These are phyloP conservation scores for Trachelus tabidus DNA, from an alignment of 2,888 invertebrate genomes.

Conservation along the genomic window DNA sequence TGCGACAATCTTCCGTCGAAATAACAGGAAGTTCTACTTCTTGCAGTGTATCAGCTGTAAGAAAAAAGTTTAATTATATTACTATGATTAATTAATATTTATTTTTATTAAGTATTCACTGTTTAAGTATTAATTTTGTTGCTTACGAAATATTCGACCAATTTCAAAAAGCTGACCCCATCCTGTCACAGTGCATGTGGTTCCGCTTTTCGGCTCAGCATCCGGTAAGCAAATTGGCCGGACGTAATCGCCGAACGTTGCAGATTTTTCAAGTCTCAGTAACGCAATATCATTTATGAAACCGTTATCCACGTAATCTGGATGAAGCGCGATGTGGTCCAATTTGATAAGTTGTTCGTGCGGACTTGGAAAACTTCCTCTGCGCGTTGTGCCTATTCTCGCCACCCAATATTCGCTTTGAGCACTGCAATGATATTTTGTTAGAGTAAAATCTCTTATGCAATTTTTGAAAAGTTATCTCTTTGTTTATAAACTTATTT, in stretches of 20 bases:
- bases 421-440: slow-evolving; percentile 67
- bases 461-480: background rate
- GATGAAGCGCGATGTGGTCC: slow-evolving; percentile 76
- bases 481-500: background rate
- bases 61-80: slow-evolving; percentile 8
- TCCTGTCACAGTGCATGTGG: slow-evolving; percentile 81
- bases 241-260: slow-evolving; percentile 73
- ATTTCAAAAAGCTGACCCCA: slow-evolving; percentile 86
- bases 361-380: slow-evolving; percentile 80
- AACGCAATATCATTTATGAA: slow-evolving; percentile 84
- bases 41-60: slow-evolving; percentile 82
- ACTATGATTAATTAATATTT: background rate
- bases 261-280: slow-evolving; percentile 72
- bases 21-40: slow-evolving; percentile 85
- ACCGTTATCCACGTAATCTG: slow-evolving; percentile 79
- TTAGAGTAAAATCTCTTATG: background rate
- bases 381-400: slow-evolving; percentile 78
- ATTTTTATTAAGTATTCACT: slow-evolving; percentile 8
- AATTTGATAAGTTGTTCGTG: slow-evolving; percentile 79
- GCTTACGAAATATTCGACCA: slow-evolving; percentile 83
- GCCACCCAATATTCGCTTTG: slow-evolving; percentile 84
- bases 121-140: slow-evolving; percentile 5
- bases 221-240: slow-evolving; percentile 76
- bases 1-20: slow-evolving; percentile 80
- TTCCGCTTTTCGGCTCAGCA: slow-evolving; percentile 73